Evolutionary conservation across 1,140 invertebrate species (phyloP).

Genomic region (Fopius arisanus): DNA sequence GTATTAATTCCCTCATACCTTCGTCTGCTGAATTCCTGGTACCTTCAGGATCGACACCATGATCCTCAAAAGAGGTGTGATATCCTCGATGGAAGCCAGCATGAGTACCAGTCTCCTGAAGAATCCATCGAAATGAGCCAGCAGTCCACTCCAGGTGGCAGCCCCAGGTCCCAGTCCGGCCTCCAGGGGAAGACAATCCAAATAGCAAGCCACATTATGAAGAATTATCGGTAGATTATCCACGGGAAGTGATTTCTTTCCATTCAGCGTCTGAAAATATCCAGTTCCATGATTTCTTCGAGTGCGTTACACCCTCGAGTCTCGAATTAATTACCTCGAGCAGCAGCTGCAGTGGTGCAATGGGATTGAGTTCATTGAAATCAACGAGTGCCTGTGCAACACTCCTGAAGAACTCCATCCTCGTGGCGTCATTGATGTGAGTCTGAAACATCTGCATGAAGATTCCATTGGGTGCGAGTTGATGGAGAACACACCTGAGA

Average conservation of each 20-base stretch:
- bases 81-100: slow-evolving; percentile 77
- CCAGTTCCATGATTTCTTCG: not conserved
- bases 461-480: slow-evolving; percentile 94
- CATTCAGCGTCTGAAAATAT: slow-evolving; percentile 77
- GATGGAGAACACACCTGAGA: slow-evolving; percentile 94
- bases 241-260: slow-evolving; percentile 83
- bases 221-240: slow-evolving; percentile 80
- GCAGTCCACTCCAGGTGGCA: slow-evolving; percentile 79
- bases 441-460: slow-evolving; percentile 96
- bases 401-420: slow-evolving; percentile 89
- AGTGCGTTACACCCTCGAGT: not conserved
- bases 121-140: slow-evolving; percentile 84
- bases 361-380: slow-evolving; percentile 95
- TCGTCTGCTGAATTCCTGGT: slow-evolving; percentile 80
- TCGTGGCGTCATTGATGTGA: slow-evolving; percentile 76
- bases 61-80: slow-evolving; percentile 81
- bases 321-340: slow-evolving; percentile 74
- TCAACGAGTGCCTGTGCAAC: slow-evolving; percentile 93
- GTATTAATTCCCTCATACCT: slow-evolving; percentile 68
- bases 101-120: slow-evolving; percentile 82
- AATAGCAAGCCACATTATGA: slow-evolving; percentile 90
- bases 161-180: slow-evolving; percentile 74
- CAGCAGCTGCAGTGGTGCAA: slow-evolving; percentile 89
- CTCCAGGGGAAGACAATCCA: slow-evolving; percentile 91
- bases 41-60: slow-evolving; percentile 87